Conservation (phyloP, 2,888 invertebrate genomes). For the Rhodophaea formosa region DNA sequence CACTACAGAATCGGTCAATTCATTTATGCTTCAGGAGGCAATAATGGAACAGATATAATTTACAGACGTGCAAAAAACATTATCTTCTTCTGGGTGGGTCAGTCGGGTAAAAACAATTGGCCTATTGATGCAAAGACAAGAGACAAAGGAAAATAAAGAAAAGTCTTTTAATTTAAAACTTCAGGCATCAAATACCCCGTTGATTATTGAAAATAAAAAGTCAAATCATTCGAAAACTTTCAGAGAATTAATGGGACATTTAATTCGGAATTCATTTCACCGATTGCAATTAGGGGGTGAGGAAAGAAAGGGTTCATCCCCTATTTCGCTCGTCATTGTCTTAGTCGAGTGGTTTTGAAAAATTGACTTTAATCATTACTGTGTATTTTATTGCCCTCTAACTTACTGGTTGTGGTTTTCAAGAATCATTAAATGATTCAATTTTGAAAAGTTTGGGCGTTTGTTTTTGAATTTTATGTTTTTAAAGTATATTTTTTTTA, state of each 20-base stretch:
- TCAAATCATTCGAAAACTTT: conserved; percentile 25
- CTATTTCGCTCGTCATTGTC: conserved; percentile 24
- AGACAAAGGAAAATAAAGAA: neutral
- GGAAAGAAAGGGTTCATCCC: conserved; percentile 23
- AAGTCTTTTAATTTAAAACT: conserved; percentile 12
- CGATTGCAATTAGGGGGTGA: conserved; percentile 27
- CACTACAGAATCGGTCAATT: too few relatives aligned
- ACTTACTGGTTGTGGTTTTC: neutral
- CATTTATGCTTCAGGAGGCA: too few relatives aligned
- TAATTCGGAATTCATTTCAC: conserved; percentile 29
- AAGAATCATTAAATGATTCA: too few relatives aligned
- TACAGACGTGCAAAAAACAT: too few relatives aligned
- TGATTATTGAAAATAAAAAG: conserved; percentile 23
- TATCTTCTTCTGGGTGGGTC: too few relatives aligned
- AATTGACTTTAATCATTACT: conserved; percentile 10
- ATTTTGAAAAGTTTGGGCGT: too few relatives aligned
- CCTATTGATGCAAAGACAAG: neutral
- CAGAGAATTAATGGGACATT: conserved; percentile 24
- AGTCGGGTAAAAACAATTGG: neutral
- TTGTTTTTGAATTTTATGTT: too few relatives aligned
- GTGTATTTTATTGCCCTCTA: conserved; percentile 13
- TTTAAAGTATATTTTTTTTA: too few relatives aligned
- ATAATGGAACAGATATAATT: too few relatives aligned
- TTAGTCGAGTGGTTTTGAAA: conserved; percentile 21
- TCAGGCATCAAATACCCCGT: neutral